Base-by-base conservation (phyloP, 2,888 invertebrate species). In the Rosalia funebris region DNA sequence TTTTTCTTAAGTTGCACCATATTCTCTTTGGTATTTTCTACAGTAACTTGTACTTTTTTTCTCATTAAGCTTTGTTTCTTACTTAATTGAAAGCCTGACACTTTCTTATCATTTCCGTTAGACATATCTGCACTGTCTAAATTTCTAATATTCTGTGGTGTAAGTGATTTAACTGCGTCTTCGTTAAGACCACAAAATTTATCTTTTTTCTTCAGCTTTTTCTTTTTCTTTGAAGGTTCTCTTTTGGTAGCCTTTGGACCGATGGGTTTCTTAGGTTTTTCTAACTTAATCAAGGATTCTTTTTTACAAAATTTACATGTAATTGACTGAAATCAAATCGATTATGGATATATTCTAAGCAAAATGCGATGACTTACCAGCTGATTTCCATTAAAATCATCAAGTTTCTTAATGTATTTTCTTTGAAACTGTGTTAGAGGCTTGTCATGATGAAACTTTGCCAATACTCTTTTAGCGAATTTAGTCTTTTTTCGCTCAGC, bases 131-230 rank as follows among this genome's bases (percentile, higher is more conserved):
- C 34, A 19, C 52, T 53, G 16, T 37, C 37, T 9, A 41, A 20
- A 20, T 57, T 45, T n/a, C 41, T 46, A 16, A 46, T 45, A 34
- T 46, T 48, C 4, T 44, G 31, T 19, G 54, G 19, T 48, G 56
- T 25, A 11, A 46, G 19, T 17, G 54, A 45, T 50, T 52, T 39
- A 32, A 62, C 58, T 31, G 42, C 57, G 50, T 62, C 63, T 63
- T 69, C 31, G 60, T 80, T 80, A 46, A 84, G 76, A 37, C 83
- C 83, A 55, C 82, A 81, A 50, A 79, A 82, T 70, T 75, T 81
- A 61, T 83, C 82, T 62, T 75, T 82, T 11, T 68, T 74, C 44
- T 70, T 78, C 57, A 77, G 83, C 59, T 75, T 82, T 48, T 76
- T 78, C 55, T 68, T 63, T n/a, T n/a, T n/a, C 41, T 66, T 65